These are phyloP conservation scores for Leptinotarsa peninsularis DNA, from an alignment of 2,888 invertebrate genomes.

Conservation along the genomic window DNA sequence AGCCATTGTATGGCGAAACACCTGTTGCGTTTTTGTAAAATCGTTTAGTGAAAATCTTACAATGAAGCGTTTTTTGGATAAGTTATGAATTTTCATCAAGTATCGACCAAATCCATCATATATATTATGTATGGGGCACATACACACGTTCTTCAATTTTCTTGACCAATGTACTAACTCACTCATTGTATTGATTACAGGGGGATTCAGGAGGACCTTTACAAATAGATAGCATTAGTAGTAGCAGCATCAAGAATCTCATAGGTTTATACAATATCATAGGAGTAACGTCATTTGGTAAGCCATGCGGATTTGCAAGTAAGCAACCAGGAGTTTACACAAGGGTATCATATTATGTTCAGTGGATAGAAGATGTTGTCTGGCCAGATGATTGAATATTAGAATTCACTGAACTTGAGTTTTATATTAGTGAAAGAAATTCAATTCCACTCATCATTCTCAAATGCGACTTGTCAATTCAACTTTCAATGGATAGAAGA, in stretches of 20 bases:
- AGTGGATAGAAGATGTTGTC: slow-evolving; percentile 68
- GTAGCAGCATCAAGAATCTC: slow-evolving; percentile 38
- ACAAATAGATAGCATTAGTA: slow-evolving; percentile 56
- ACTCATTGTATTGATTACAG: slow-evolving; percentile 57
- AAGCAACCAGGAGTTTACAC: slow-evolving; percentile 67
- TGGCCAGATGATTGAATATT: slow-evolving; percentile 59
- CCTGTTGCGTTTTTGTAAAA: too few relatives aligned
- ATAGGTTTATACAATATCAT: slow-evolving; percentile 68
- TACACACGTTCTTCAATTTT: too few relatives aligned
- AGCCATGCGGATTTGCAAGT: slow-evolving; percentile 61
- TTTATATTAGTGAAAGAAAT: neutral
- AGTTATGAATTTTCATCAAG: too few relatives aligned
- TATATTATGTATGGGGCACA: too few relatives aligned
- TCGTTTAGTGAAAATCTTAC: too few relatives aligned
- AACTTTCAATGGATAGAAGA: slow-evolving; percentile 67
- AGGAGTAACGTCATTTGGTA: slow-evolving; percentile 68
- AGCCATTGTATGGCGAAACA: too few relatives aligned
- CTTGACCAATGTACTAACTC: too few relatives aligned
- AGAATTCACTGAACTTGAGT: too few relatives aligned
- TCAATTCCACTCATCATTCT: neutral
- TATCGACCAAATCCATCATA: too few relatives aligned
- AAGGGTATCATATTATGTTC: slow-evolving; percentile 65
- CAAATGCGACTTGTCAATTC: neutral
- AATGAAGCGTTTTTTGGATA: too few relatives aligned
- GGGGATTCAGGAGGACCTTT: slow-evolving; percentile 77